These are phyloP conservation scores for Oreochromis tanganicae DNA, from an alignment of 2,113 vertebrate species.

Conservation along the genomic window DNA sequence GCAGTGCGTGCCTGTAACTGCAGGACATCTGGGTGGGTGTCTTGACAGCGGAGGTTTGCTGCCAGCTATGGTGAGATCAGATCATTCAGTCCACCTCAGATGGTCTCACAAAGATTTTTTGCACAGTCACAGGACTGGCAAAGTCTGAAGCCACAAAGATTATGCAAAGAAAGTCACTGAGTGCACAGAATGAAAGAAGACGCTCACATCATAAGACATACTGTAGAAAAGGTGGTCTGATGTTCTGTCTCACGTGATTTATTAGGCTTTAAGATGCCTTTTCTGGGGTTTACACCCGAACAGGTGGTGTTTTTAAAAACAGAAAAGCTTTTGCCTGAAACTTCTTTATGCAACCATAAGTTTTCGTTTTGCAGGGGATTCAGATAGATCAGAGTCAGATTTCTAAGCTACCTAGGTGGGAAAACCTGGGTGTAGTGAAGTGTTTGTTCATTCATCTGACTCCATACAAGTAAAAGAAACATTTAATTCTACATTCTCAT, in stretches of 20 bases:
- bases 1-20: conserved; percentile 44
- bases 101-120: conserved; percentile 5
- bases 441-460: neutral
- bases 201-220: neutral
- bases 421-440: neutral
- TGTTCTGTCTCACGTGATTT: neutral
- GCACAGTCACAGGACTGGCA: neutral
- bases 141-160: neutral
- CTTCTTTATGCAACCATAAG: neutral
- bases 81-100: neutral
- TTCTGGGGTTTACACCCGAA: neutral
- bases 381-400: neutral
- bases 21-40: neutral
- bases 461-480: neutral
- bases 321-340: neutral
- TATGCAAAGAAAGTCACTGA: conserved; percentile 9
- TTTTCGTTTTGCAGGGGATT: neutral
- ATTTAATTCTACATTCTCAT: neutral
- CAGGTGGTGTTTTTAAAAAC: neutral
- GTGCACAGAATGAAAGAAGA: neutral
- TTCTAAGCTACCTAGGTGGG: neutral
- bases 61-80: neutral
- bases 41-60: neutral
- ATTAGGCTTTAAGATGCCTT: neutral
- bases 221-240: neutral